Base-by-base conservation (phyloP, 1,140 invertebrate genomes). In the Penaeus chinensis region DNA sequence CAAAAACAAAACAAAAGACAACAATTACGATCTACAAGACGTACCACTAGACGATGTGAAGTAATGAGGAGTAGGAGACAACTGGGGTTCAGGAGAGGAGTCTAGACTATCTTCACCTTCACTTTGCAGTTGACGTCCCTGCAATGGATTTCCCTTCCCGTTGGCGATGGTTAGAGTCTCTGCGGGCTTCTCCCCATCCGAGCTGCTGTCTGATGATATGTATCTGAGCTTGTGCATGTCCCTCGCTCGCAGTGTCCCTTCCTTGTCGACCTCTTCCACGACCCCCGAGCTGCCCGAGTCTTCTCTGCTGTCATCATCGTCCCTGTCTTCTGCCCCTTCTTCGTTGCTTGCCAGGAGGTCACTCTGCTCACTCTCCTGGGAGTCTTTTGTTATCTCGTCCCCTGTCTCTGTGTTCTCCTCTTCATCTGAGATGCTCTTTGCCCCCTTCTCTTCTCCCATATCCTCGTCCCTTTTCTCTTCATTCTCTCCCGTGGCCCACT, bases 41-140 rank as follows among this genome's bases (percentile, higher is more conserved):
- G 27, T 89, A 89, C 87, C 82, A 85, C 60, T 71, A 24, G 32
- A 47, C 7, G 87, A 32, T n/a, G 87, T 63, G 83, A 85, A 81
- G 60, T 82, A 89, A 65, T 84, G 82, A 54, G 87, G 83, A 78
- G 77, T 74, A 42, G 82, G 66, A 71, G 82, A 85, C 32, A 81
- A 54, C 47, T 71, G 87, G 18, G 83, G 82, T 81, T 89, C 87
- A 24, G 87, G 82, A 32, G 87, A 89, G 4, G 87, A 89, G 22
- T 82, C 82, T 54, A 89, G 77, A 27, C 87, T 89, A n/a, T 84
- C 83, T 80, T 89, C 87, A 62, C 77, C 74, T 74, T 89, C 87
- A 65, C 82, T 85, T 19, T 83, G 69, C n/a, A 84, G 77, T 32
- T 79, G 82, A 61, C n/a, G 82, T 84, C 77, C 83, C 86, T 60